Percentiles rank a stretch among this genome's conserved stretches.
phyloP scores from a whole-genome alignment of 2,888 invertebrate genomes.

The Gymnocheta viridis region DNA sequence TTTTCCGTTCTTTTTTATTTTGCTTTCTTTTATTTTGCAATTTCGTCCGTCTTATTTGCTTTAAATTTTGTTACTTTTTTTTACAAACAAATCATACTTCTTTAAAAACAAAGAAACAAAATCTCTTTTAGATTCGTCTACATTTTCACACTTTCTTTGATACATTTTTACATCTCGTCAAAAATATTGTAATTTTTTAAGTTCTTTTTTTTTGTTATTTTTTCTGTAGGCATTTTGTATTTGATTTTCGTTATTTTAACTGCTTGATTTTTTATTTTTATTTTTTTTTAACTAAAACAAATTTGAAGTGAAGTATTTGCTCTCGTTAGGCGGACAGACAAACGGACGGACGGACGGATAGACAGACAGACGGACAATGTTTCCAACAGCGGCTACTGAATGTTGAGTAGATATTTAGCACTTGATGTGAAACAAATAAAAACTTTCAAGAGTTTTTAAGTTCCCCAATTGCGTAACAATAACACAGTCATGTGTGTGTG shows the following conservation, averaged over 20 bases:
- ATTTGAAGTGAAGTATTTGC: slow-evolving; percentile 21
- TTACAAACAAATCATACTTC: slow-evolving; percentile 44
- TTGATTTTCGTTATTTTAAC: slow-evolving; percentile 59
- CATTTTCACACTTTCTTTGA: slow-evolving; percentile 55
- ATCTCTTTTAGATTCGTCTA: slow-evolving; percentile 47
- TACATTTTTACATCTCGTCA: slow-evolving; percentile 19
- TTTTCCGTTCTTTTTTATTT: slow-evolving; percentile 16
- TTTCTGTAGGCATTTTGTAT: slow-evolving; percentile 24
- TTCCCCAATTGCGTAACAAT: background rate
- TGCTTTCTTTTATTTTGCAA: slow-evolving; percentile 5
- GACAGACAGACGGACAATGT: slow-evolving; percentile 26
- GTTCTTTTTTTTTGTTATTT: background rate
- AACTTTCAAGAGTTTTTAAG: background rate
- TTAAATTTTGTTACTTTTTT: slow-evolving; percentile 26
- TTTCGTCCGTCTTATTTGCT: slow-evolving; percentile 31
- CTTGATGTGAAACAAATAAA: background rate
- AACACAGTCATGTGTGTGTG: background rate
- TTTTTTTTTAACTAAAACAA: background rate
- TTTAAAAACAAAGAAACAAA: slow-evolving; percentile 9
- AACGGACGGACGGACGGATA: too few species aligned
- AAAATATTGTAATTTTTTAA: slow-evolving; percentile 12
- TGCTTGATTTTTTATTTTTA: background rate
- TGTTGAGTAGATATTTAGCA: background rate
- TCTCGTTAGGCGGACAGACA: slow-evolving; percentile 28
- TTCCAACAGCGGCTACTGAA: background rate